A percentile compares a stretch with the other conserved stretches of the same genome.
Evolutionary conservation across 2,888 invertebrate species (phyloP).

Genomic region (Cephus nigrinus): DNA sequence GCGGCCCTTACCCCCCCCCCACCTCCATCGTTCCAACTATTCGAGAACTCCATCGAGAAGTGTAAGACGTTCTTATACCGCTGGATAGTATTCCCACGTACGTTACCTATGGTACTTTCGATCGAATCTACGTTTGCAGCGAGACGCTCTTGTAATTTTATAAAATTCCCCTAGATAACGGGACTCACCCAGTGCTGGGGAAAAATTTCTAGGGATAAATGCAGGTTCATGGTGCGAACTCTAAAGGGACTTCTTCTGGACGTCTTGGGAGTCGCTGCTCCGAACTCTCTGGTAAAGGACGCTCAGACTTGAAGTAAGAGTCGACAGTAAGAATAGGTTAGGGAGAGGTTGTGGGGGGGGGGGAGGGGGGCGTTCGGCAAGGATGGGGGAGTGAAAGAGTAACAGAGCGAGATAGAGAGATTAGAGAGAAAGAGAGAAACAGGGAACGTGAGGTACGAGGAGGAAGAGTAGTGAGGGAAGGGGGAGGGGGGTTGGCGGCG

Average conservation of each 20-base stretch:
- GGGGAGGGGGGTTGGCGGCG: not conserved
- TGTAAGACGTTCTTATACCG: not conserved
- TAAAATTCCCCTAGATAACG: not conserved
- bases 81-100: not conserved
- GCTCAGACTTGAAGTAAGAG: slow-evolving; percentile 35
- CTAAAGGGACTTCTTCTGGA: not conserved
- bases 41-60: not conserved
- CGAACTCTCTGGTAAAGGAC: not conserved
- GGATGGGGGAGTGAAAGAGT: slow-evolving; percentile 6
- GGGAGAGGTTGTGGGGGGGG: slow-evolving; percentile 28
- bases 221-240: not conserved
- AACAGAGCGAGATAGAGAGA: slow-evolving; percentile 13
- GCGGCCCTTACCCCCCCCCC: not conserved
- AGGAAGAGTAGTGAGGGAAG: slow-evolving; percentile 3
- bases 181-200: not conserved
- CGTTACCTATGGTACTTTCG: not conserved
- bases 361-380: slow-evolving; percentile 23
- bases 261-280: not conserved
- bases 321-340: slow-evolving; percentile 56
- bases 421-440: slow-evolving; percentile 22
- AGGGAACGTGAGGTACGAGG: slow-evolving; percentile 24
- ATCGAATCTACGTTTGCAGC: not conserved
- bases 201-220: not conserved
- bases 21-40: too few species aligned
- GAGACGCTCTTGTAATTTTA: not conserved